Conservation (phyloP, 2,888 invertebrate genomes). For the Diploptera punctata region DNA sequence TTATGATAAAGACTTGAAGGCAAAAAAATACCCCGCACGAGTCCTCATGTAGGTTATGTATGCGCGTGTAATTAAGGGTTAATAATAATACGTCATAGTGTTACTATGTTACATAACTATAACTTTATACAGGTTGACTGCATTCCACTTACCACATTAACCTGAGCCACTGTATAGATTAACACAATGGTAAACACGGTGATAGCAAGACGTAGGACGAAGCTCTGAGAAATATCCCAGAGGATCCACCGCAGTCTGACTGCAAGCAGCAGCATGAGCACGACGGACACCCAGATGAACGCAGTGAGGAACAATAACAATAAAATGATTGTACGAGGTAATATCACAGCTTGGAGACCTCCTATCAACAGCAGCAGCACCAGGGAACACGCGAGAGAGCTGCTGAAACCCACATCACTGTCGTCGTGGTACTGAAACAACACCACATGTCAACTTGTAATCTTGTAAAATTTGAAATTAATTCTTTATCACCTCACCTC, state of each 20-base stretch:
- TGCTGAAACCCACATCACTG: conserved; percentile 84
- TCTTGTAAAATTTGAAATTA: no score
- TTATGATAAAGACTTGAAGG: no score
- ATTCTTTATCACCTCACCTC: no score
- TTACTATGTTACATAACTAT: no score
- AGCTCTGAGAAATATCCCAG: conserved; percentile 86
- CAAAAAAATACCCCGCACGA: no score
- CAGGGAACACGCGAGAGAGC: conserved; percentile 79
- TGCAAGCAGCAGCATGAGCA: conserved; percentile 83
- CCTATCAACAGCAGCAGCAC: conserved; percentile 77
- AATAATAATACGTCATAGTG: no score
- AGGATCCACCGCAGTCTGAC: conserved; percentile 82
- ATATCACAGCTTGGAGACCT: conserved; percentile 77
- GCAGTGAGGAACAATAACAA: conserved; percentile 85
- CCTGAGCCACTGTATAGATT: conserved; percentile 88
- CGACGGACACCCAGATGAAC: conserved; percentile 89
- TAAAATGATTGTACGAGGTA: conserved; percentile 85
- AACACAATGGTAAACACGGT: conserved; percentile 87
- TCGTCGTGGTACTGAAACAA: conserved; percentile 80
- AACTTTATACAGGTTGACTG: no score
- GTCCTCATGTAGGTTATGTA: no score
- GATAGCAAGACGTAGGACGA: conserved; percentile 81
- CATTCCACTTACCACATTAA: conserved; percentile 93
- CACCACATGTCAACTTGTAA: no score
- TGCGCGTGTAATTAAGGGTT: no score